Conservation (phyloP, 37 sponge, comb jelly and placozoan genomes). For the Bolinopsis microptera region DNA sequence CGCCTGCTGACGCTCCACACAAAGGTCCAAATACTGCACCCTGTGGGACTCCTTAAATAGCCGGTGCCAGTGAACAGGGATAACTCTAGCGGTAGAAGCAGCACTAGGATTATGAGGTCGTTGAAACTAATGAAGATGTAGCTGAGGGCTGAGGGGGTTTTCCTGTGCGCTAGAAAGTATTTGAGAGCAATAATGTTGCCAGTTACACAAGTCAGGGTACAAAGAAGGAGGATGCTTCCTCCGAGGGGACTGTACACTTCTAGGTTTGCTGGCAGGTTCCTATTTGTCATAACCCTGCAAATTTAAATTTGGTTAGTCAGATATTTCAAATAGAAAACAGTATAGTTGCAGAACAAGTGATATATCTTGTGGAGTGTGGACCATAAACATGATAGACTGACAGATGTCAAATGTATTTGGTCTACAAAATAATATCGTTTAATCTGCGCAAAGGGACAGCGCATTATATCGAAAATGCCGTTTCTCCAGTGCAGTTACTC, state of each 20-base stretch:
- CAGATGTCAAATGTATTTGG: no score
- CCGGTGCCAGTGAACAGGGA: neutral
- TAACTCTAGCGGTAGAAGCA: neutral
- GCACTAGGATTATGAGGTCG: neutral
- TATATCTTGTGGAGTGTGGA: no score
- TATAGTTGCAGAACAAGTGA: no score
- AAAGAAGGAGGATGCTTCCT: neutral
- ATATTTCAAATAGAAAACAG: no score
- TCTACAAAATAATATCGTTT: no score
- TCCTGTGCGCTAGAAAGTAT: constrained; percentile 22
- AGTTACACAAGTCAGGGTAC: neutral
- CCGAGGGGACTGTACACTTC: neutral
- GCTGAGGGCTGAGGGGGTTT: constrained; percentile 15
- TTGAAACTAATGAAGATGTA: constrained; percentile 1
- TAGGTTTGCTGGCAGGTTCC: no score
- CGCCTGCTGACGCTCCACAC: neutral
- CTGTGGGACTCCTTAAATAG: neutral
- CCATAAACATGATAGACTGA: no score
- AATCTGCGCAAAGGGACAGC: no score
- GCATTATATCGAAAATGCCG: no score
- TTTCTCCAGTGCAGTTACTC: no score
- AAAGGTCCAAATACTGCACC: neutral
- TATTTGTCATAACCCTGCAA: no score
- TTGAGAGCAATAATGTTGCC: constrained; percentile 31
- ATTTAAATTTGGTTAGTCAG: no score